phyloP scores from a whole-genome alignment of 2,113 vertebrate genomes.

The Elanus axillaris region DNA sequence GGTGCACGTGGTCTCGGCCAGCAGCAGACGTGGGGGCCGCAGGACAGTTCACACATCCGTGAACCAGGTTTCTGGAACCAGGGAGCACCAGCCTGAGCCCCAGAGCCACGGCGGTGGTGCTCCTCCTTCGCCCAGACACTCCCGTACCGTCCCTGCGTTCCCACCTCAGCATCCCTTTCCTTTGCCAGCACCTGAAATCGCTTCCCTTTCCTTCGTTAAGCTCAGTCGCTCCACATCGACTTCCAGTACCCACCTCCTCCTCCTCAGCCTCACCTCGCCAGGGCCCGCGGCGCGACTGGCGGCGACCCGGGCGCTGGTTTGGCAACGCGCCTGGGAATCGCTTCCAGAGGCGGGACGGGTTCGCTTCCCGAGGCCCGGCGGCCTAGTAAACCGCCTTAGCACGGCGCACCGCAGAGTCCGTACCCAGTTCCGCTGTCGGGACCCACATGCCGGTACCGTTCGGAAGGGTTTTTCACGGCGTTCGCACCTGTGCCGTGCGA shows the following conservation, averaged over 20 bases:
- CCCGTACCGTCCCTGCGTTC: background rate
- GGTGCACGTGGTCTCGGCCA: background rate
- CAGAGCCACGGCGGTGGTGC: accelerated
- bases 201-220: background rate
- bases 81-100: accelerated
- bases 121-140: background rate
- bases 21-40: background rate
- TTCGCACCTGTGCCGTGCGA: accelerated
- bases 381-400: background rate
- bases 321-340: background rate
- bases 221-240: background rate
- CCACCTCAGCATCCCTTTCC: background rate
- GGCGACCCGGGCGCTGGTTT: accelerated
- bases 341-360: background rate
- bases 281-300: background rate
- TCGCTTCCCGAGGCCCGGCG: background rate
- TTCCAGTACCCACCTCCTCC: background rate
- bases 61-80: background rate
- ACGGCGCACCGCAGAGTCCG: accelerated
- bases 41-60: no score
- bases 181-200: background rate
- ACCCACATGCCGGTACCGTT: accelerated
- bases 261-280: background rate
- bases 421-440: no score
- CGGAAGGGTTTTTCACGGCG: background rate